Percentiles rank a stretch among this genome's conserved stretches.
phyloP scores from a whole-genome alignment of 1,140 invertebrate genomes.

The Asbolus verrucosus region DNA sequence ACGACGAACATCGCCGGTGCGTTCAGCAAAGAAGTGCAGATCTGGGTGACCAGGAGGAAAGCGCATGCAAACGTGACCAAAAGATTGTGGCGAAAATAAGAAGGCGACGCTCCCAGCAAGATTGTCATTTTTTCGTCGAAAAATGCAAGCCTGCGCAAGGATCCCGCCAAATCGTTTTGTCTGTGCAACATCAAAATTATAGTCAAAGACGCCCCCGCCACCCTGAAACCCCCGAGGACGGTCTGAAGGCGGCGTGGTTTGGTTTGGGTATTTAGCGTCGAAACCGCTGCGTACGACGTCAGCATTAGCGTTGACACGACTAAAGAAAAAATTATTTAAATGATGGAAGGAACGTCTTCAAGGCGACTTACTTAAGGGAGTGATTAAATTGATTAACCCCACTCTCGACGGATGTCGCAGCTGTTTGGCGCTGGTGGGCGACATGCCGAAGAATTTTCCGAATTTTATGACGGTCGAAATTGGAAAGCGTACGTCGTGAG shows the following conservation, averaged over 20 bases:
- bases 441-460: slow-evolving; percentile 22
- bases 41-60: background rate
- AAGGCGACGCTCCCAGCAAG: background rate
- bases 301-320: background rate
- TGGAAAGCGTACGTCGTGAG: background rate
- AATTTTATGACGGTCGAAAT: slow-evolving; percentile 8
- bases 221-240: background rate
- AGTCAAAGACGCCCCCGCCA: background rate
- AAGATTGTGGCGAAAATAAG: background rate
- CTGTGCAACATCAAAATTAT: background rate
- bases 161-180: background rate
- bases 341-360: background rate
- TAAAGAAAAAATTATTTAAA: background rate
- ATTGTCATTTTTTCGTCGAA: slow-evolving; percentile 13
- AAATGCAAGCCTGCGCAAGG: background rate
- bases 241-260: background rate
- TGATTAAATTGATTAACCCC: background rate
- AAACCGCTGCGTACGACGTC: background rate
- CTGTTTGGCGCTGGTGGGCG: background rate
- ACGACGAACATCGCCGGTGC: too few relatives aligned
- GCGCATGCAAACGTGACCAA: background rate
- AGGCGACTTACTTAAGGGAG: background rate
- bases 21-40: background rate
- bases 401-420: background rate
- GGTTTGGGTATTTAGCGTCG: background rate